Percentiles rank a stretch among this genome's conserved stretches.
Conservation (phyloP, 2,888 invertebrate species). For the Aricia artaxerxes region DNA sequence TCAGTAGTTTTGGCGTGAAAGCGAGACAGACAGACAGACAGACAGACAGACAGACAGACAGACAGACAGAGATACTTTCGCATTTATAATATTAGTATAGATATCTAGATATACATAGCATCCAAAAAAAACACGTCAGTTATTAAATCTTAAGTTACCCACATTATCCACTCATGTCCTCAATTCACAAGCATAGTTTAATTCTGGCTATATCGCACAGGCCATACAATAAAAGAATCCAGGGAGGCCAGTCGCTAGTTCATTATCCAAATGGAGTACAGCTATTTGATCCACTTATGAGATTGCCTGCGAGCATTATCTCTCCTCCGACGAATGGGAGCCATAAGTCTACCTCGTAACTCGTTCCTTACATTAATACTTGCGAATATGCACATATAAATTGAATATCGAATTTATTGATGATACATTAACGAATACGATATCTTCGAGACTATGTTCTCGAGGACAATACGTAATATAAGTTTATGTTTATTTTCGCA, state of each 20-base stretch:
- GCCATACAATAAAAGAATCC: slow-evolving; percentile 60
- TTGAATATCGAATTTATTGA: slow-evolving; percentile 49
- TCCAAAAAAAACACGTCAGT: no score
- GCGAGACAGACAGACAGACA: no score
- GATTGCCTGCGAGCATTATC: slow-evolving; percentile 80
- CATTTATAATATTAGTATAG: no score
- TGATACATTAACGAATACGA: slow-evolving; percentile 22
- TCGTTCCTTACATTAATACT: slow-evolving; percentile 59
- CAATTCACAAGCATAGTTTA: slow-evolving; percentile 28
- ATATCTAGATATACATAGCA: no score
- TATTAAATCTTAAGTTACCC: no score
- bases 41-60: no score
- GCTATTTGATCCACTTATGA: slow-evolving; percentile 81
- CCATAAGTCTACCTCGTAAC: slow-evolving; percentile 79
- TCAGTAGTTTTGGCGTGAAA: no score
- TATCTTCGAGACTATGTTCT: slow-evolving; percentile 11
- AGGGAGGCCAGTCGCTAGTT: slow-evolving; percentile 70
- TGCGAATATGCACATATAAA: slow-evolving; percentile 60
- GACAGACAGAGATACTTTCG: no score
- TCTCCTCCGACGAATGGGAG: slow-evolving; percentile 74
- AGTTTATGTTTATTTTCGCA: background rate
- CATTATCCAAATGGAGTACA: slow-evolving; percentile 80
- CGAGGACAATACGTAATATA: slow-evolving; percentile 5
- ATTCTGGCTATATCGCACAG: slow-evolving; percentile 51
- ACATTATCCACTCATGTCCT: background rate